Conservation (phyloP, 2,113 vertebrate genomes). For the Callipepla squamata region DNA sequence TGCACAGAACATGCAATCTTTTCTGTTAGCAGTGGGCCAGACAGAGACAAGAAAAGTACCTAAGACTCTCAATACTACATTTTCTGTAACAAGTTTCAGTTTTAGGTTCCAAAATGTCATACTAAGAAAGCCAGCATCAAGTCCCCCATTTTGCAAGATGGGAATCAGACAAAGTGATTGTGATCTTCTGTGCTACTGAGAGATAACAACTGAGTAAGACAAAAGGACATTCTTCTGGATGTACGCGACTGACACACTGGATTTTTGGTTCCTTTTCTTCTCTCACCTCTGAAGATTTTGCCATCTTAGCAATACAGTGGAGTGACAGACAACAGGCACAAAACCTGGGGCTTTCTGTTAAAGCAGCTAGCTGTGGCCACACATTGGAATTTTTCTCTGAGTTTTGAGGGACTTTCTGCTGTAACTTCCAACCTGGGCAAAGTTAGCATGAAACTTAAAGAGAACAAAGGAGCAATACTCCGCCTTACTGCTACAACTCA, state of each 20-base stretch:
- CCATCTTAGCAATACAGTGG: not conserved
- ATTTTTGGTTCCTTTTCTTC: not conserved
- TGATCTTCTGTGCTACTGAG: not conserved
- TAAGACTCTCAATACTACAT: not conserved
- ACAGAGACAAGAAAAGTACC: not conserved
- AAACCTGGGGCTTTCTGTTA: not conserved
- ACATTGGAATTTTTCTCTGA: not conserved
- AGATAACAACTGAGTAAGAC: not conserved
- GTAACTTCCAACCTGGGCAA: not conserved
- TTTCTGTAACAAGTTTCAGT: not conserved
- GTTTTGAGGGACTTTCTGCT: not conserved
- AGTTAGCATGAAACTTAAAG: not conserved
- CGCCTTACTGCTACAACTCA: not conserved
- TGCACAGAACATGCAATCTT: not conserved
- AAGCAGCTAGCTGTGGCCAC: not conserved
- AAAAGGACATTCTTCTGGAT: not conserved
- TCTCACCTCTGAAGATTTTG: not conserved
- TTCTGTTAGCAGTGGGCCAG: not conserved
- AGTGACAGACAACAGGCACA: not conserved
- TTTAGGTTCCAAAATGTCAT: not conserved
- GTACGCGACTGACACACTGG: not conserved
- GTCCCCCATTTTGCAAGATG: not conserved
- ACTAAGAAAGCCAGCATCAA: not conserved
- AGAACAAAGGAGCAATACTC: not conserved
- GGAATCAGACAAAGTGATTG: not conserved